Percentiles rank a stretch among this genome's conserved stretches.
These are phyloP conservation scores for Tolmerus cingulatus DNA, from an alignment of 2,888 invertebrate species.

Conservation along the genomic window DNA sequence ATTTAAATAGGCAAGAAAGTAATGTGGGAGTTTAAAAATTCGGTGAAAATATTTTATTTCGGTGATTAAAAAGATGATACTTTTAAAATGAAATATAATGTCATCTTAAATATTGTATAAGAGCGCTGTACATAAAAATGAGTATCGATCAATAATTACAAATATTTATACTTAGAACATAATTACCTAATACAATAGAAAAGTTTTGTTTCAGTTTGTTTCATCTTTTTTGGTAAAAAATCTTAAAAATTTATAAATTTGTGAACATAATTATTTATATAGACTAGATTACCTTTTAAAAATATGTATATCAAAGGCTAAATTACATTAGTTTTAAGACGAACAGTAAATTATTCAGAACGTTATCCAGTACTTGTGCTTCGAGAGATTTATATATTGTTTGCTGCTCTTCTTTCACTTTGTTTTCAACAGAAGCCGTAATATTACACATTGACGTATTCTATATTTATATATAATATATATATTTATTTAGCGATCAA, in stretches of 20 bases:
- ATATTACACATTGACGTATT: slow-evolving; percentile 28
- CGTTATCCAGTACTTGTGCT: slow-evolving; percentile 28
- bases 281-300: slow-evolving; percentile 48
- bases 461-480: neutral
- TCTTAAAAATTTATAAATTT: slow-evolving; percentile 37
- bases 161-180: slow-evolving; percentile 40
- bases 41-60: slow-evolving; percentile 30
- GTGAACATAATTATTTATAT: slow-evolving; percentile 45
- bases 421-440: slow-evolving; percentile 23
- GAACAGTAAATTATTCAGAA: slow-evolving; percentile 28
- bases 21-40: neutral
- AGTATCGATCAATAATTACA: slow-evolving; percentile 40
- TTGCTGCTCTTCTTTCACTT: slow-evolving; percentile 2
- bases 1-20: neutral
- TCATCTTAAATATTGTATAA: slow-evolving; percentile 41
- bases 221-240: slow-evolving; percentile 39
- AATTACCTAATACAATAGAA: slow-evolving; percentile 34
- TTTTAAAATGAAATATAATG: slow-evolving; percentile 40
- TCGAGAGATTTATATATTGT: slow-evolving; percentile 19
- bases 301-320: slow-evolving; percentile 48
- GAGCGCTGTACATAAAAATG: slow-evolving; percentile 42
- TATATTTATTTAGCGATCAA: neutral
- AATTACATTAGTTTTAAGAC: slow-evolving; percentile 42
- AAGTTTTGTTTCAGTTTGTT: slow-evolving; percentile 19
- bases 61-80: slow-evolving; percentile 34